phyloP scores from a whole-genome alignment of 2,888 invertebrate genomes.

The Pyrgus malvae region DNA sequence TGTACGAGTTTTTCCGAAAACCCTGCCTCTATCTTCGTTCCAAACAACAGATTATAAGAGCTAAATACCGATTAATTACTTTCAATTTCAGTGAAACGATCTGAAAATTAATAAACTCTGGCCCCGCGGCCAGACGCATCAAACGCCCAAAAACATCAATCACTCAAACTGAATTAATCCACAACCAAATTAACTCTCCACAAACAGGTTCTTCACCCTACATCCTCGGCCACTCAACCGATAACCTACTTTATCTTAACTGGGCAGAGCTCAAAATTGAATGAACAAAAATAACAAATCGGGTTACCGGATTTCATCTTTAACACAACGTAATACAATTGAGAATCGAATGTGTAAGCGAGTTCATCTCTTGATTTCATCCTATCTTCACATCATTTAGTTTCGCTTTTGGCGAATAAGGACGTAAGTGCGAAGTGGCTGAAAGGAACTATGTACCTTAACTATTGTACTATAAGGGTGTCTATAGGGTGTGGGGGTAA shows the following conservation, averaged over 20 bases:
- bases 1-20: too few relatives aligned
- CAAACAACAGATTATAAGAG: neutral
- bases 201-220: constrained; percentile 61
- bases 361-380: constrained; percentile 62
- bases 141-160: constrained; percentile 72
- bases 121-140: constrained; percentile 43
- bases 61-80: constrained; percentile 19
- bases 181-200: constrained; percentile 76
- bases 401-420: constrained; percentile 37
- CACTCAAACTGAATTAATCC: constrained; percentile 76
- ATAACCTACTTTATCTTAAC: constrained; percentile 40
- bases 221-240: constrained; percentile 30
- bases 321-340: constrained; percentile 43
- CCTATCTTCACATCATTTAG: constrained; percentile 66
- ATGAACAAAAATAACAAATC: constrained; percentile 21
- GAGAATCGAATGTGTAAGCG: constrained; percentile 46
- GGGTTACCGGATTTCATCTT: constrained; percentile 30
- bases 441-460: constrained; percentile 5
- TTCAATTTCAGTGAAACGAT: constrained; percentile 25
- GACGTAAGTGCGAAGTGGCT: constrained; percentile 35
- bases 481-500: constrained; percentile 35
- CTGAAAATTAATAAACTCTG: constrained; percentile 22
- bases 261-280: constrained; percentile 41
- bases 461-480: constrained; percentile 3
- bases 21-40: neutral